phyloP scores from a whole-genome alignment of 1,140 invertebrate genomes.

The Drosophila kanapiae region DNA sequence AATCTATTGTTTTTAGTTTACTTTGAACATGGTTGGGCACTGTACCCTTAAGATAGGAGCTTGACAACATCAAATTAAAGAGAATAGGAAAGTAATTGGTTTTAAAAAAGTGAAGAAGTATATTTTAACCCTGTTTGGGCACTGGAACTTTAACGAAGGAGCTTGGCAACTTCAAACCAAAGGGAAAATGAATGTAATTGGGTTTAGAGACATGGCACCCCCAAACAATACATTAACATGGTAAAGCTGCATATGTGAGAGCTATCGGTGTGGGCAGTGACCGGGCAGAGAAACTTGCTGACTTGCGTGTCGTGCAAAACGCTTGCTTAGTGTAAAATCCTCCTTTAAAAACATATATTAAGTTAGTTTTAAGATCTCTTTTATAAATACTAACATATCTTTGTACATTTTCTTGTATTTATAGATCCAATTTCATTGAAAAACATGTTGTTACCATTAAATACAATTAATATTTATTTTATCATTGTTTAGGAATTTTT shows the following conservation, averaged over 20 bases:
- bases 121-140: too few species aligned
- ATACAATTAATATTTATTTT: neutral
- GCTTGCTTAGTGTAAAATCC: neutral
- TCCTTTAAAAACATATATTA: neutral
- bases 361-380: neutral
- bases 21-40: neutral
- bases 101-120: too few species aligned
- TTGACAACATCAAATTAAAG: neutral
- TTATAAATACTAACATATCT: neutral
- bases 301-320: too few species aligned
- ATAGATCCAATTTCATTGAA: neutral
- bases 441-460: neutral
- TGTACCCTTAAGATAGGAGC: neutral
- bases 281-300: too few species aligned
- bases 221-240: too few species aligned
- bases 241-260: too few species aligned
- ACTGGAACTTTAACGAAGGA: too few species aligned
- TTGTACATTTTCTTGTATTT: neutral
- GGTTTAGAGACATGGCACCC: too few species aligned
- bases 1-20: neutral
- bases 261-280: too few species aligned
- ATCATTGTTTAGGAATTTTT: neutral
- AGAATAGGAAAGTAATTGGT: neutral
- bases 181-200: too few species aligned
- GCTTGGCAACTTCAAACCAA: neutral